A percentile compares a stretch with the other conserved stretches of the same genome.
phyloP scores from a whole-genome alignment of 2,888 invertebrate genomes.

The Antheraea assamensis region DNA sequence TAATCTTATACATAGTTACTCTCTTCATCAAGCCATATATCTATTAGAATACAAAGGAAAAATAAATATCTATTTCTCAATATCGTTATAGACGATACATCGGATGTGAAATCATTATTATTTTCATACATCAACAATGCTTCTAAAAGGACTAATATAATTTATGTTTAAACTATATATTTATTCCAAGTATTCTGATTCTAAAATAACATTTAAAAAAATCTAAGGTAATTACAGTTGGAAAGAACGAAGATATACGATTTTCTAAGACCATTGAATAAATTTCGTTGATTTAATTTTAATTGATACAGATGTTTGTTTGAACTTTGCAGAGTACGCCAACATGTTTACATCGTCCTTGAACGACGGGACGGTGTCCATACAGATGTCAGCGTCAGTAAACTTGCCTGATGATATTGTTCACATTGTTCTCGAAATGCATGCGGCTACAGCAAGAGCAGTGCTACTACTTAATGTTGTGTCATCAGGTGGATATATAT shows the following conservation, averaged over 20 bases:
- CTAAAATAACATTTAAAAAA: no score
- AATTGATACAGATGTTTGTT: neutral
- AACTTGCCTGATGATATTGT: slow-evolving; percentile 42
- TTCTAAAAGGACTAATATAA: neutral
- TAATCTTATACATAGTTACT: no score
- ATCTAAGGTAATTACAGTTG: no score
- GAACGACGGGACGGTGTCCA: slow-evolving; percentile 41
- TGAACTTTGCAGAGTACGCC: slow-evolving; percentile 44
- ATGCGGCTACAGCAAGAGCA: slow-evolving; percentile 48
- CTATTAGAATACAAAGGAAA: no score
- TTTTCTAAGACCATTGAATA: no score
- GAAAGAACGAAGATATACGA: no score
- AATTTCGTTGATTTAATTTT: no score
- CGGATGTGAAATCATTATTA: no score
- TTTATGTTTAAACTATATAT: neutral
- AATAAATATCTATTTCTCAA: no score
- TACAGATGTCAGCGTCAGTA: slow-evolving; percentile 38
- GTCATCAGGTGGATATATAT: slow-evolving; percentile 15
- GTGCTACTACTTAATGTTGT: slow-evolving; percentile 45
- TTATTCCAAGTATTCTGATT: no score
- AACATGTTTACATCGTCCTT: slow-evolving; percentile 46
- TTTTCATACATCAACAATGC: neutral
- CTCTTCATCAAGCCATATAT: no score
- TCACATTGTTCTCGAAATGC: slow-evolving; percentile 52
- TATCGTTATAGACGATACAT: no score